Evolutionary conservation across 2,797 vertebrate species (phyloP).

Genomic region (Enteromius viviparus): DNA sequence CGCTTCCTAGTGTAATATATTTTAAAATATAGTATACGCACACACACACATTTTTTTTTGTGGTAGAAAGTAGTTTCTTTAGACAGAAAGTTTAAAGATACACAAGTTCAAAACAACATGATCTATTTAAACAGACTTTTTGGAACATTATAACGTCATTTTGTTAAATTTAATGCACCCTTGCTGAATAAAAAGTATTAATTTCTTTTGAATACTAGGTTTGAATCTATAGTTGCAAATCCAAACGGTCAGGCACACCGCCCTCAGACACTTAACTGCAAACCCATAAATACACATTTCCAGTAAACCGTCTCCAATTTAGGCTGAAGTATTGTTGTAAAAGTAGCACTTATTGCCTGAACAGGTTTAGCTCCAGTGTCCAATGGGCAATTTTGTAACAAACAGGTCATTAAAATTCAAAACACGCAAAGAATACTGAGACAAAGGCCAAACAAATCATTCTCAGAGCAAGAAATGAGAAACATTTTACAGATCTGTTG

Average conservation of each 20-base stretch:
- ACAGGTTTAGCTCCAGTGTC: not conserved
- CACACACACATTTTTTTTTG: too few relatives aligned
- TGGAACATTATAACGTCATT: not conserved
- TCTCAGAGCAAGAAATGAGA: slow-evolving; percentile 4
- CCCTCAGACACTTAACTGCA: not conserved
- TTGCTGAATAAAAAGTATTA: not conserved
- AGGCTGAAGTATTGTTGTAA: slow-evolving; percentile 1
- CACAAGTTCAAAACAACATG: too few relatives aligned
- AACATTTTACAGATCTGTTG: slow-evolving; percentile 10
- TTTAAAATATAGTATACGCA: not conserved
- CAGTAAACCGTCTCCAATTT: slow-evolving; percentile 9
- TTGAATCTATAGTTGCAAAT: not conserved
- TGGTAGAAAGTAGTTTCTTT: too few relatives aligned
- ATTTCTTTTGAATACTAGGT: not conserved
- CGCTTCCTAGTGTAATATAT: not conserved
- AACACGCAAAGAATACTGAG: slow-evolving; percentile 7
- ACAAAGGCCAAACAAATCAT: slow-evolving; percentile 20
- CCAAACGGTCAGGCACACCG: not conserved
- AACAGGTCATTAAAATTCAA: slow-evolving; percentile 21
- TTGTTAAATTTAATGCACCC: too few relatives aligned
- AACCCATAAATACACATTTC: not conserved
- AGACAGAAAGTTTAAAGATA: too few relatives aligned
- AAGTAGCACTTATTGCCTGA: slow-evolving; percentile 1
- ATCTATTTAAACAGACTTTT: too few relatives aligned
- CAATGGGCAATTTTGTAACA: slow-evolving; percentile 21